Evolutionary conservation across 2,797 vertebrate species (phyloP).

Genomic region (Percopsis omiscomaycus): DNA sequence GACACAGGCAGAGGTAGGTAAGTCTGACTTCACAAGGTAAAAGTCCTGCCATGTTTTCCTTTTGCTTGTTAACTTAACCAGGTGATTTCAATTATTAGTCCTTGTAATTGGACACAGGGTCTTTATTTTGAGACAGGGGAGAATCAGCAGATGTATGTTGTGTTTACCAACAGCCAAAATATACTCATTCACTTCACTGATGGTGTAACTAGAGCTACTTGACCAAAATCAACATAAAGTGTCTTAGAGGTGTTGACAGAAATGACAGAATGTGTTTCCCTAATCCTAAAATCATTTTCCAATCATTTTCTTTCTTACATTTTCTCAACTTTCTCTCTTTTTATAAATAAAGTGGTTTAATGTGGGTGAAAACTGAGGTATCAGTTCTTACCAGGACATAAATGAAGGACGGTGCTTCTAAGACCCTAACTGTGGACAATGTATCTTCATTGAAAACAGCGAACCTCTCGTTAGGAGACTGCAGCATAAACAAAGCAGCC

Average conservation of each 20-base stretch:
- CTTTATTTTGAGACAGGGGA: conserved; percentile 1
- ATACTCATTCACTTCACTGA: too few species aligned
- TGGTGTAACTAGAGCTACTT: too few species aligned
- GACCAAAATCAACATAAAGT: too few species aligned
- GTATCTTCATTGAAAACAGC: conserved; percentile 11
- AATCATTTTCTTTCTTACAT: neutral
- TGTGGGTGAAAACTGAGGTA: conserved; percentile 10
- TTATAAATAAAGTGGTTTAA: too few species aligned
- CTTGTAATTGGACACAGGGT: neutral
- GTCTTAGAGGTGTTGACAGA: too few species aligned
- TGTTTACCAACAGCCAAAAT: neutral
- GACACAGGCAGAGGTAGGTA: too few species aligned
- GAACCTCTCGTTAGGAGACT: neutral
- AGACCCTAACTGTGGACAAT: conserved; percentile 1
- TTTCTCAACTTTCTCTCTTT: too few species aligned
- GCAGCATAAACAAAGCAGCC: conserved; percentile 9
- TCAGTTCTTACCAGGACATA: neutral
- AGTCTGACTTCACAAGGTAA: too few species aligned
- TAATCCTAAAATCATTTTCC: neutral
- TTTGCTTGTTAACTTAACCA: too few species aligned
- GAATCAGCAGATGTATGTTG: neutral
- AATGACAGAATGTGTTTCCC: too few species aligned
- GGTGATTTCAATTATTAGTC: too few species aligned
- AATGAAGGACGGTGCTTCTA: conserved; percentile 14
- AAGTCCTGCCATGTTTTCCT: too few species aligned